Evolutionary conservation across 2,113 vertebrate species (phyloP), one percentile per base, ranked within the genome.

Genomic region (Lampris incognitus): DNA sequence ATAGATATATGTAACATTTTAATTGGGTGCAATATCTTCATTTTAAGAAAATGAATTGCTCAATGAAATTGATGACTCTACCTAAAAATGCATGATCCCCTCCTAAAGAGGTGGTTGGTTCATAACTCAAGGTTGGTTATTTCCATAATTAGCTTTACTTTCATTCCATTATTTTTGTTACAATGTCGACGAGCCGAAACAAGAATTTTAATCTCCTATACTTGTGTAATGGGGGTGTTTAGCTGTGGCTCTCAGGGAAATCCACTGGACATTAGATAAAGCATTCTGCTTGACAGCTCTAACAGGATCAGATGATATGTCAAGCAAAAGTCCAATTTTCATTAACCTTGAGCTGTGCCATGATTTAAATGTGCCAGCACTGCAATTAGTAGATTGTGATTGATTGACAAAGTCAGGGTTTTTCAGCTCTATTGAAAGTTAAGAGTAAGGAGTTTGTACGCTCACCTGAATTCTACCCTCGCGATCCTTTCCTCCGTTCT

Each of bases 311-410:
- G 88, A 88, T 93, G 91, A 90, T 88, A 85, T 88, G 90, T 92
- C 90, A 91, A 81, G 81, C 82, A 84, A 90, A 90, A 83, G 86
- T 91, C 84, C 85, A 90, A 91, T 93, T 93, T 93, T 91, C 91
- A 94, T 94, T 94, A 91, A 87, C 92, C 87, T 88, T 91, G 82
- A 83, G 87, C 67, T 13, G 86, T n/a, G 91, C 82, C 39, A 58
- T 75, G 88, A 91, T 91, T 91, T 87, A 69, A 92, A 89, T 81
- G 78, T 78, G 83, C 88, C 88, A 86, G 80, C 84, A 79, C 74
- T 57, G 88, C 90, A 92, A 93, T 93, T 92, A 94, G 81, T 86
- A 91, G 91, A 92, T 91, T 91, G 85, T 91, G 87, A 88, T 86
- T 91, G 91, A 93, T 85, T 92, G 87, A 92, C 81, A 82, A 81